Evolutionary conservation across 2,113 vertebrate genomes (phyloP).

Genomic region (Microcebus ravelobensis): DNA sequence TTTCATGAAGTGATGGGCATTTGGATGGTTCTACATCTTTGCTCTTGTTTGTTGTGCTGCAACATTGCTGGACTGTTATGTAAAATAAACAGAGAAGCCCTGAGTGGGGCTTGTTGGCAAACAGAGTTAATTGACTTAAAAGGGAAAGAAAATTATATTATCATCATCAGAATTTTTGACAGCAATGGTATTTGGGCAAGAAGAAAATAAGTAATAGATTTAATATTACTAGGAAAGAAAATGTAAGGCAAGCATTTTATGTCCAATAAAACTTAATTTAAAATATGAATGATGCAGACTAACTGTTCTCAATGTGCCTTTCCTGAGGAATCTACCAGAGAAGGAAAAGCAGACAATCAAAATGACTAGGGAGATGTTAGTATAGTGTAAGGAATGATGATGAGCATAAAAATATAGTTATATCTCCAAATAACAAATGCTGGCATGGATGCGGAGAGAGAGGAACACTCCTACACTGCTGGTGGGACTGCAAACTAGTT

Average conservation of each 20-base stretch:
- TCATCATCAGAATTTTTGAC: background rate
- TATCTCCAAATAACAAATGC: too few relatives aligned
- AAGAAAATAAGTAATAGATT: background rate
- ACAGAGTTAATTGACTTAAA: background rate
- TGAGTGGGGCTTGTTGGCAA: background rate
- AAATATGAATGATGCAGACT: background rate
- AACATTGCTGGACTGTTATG: too few relatives aligned
- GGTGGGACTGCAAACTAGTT: too few relatives aligned
- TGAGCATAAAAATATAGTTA: background rate
- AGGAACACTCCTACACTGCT: too few relatives aligned
- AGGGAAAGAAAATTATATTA: background rate
- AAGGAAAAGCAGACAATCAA: background rate
- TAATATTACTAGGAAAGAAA: background rate
- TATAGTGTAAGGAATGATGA: background rate
- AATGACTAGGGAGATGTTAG: background rate
- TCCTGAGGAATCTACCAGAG: background rate
- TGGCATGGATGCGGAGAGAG: too few relatives aligned
- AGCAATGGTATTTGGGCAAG: background rate
- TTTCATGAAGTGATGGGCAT: too few relatives aligned
- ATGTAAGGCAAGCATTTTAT: background rate
- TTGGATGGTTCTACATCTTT: too few relatives aligned
- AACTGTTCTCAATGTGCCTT: background rate
- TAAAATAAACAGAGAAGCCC: background rate
- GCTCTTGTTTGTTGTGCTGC: too few relatives aligned
- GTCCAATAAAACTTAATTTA: background rate